A percentile compares a stretch with the other conserved stretches of the same genome.
Conservation (phyloP, 2,888 invertebrate genomes). For the Scaptomyza reducta region DNA sequence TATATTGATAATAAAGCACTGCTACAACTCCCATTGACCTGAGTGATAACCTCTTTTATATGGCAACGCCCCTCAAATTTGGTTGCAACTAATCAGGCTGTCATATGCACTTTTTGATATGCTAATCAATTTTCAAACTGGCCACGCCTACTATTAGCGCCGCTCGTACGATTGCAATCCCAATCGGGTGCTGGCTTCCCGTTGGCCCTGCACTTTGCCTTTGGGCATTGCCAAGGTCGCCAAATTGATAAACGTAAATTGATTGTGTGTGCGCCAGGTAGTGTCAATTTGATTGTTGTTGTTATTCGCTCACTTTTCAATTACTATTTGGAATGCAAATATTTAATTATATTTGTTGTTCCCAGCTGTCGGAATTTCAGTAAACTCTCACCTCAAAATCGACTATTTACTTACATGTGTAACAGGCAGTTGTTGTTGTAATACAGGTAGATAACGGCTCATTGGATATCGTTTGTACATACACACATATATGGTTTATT, state of each 20-base stretch:
- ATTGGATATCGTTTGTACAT: slow-evolving; percentile 27
- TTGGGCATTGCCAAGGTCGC: slow-evolving; percentile 53
- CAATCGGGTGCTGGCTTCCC: slow-evolving; percentile 1
- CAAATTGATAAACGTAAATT: slow-evolving; percentile 55
- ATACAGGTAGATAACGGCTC: slow-evolving; percentile 25
- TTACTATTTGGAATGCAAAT: slow-evolving; percentile 61
- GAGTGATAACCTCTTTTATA: slow-evolving; percentile 40
- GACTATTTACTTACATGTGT: slow-evolving; percentile 31
- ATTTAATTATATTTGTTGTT: slow-evolving; percentile 36
- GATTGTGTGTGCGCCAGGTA: slow-evolving; percentile 42
- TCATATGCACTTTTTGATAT: slow-evolving; percentile 22
- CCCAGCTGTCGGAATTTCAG: slow-evolving; percentile 29
- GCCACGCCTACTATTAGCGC: slow-evolving; percentile 72
- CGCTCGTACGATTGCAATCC: slow-evolving; percentile 23
- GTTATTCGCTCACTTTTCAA: slow-evolving; percentile 18
- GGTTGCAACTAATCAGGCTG: slow-evolving; percentile 42
- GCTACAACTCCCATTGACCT: slow-evolving; percentile 25
- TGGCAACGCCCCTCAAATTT: slow-evolving; percentile 61
- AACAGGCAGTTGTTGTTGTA: slow-evolving; percentile 43
- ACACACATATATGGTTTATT: slow-evolving; percentile 18
- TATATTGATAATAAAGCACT: slow-evolving; percentile 40
- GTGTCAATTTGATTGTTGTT: slow-evolving; percentile 6
- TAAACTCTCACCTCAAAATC: slow-evolving; percentile 24
- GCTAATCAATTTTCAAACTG: slow-evolving; percentile 9
- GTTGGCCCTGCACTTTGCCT: slow-evolving; percentile 51